Evolutionary conservation across 1,140 invertebrate genomes (phyloP), one percentile per base, ranked within the genome.

Genomic region (Platyscapa corneri): DNA sequence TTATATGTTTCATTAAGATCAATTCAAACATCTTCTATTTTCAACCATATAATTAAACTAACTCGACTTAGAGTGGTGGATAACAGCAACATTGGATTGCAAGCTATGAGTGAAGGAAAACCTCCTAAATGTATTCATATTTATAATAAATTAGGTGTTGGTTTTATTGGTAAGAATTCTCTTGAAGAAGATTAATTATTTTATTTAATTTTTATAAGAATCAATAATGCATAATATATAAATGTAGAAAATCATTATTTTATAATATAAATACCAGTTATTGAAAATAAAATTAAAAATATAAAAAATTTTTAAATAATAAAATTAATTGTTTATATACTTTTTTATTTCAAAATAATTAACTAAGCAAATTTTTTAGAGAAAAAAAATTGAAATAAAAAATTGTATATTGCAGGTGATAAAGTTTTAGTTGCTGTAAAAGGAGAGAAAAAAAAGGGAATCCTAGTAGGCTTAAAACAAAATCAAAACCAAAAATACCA

Each of bases 361-460:
- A n/a, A n/a, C n/a, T n/a, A n/a, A n/a, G n/a, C n/a, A n/a, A n/a
- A n/a, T n/a, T n/a, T n/a, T n/a, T n/a, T n/a, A n/a, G n/a, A n/a
- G n/a, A n/a, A n/a, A n/a, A n/a, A n/a, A n/a, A n/a, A n/a, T n/a
- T n/a, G n/a, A n/a, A n/a, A 3, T 60, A 60, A 60, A 60, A 60
- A 70, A 37, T 14, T 89, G 89, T n/a, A 88, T 78, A 89, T 92
- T 86, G 87, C 94, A 94, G 98, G 98, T 56, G 97, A 98, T 90
- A 96, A 95, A 95, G 96, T 99, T 18, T 90, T 99, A 88, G 96
- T 99, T n/a, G 98, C 99, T 7, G 97, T 99, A 87, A 98, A 97
- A 92, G 99, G 99, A 42, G 96, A 99, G 91, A 99, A 98, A 95
- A 98, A 98, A 90, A 98, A 98, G 93, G 99, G 96, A 5, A 97